Conservation (phyloP, 2,888 invertebrate species). For the Masnerella sp. region DNA sequence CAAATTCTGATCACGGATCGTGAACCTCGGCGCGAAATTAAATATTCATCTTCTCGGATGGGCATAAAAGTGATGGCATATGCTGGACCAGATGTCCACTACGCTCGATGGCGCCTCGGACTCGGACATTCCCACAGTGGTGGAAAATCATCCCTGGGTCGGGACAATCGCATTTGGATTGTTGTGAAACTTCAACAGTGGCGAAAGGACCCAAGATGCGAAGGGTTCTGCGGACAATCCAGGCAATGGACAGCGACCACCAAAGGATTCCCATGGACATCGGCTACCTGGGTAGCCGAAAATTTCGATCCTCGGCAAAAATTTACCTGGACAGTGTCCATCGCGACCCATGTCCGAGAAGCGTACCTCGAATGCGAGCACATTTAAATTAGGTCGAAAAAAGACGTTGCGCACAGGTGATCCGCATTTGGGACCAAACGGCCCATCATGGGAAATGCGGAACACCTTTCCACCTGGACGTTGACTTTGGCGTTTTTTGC, state of each 20-base stretch:
- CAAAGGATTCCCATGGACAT: slow-evolving; percentile 70
- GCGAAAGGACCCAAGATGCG: slow-evolving; percentile 37
- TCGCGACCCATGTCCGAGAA: slow-evolving; percentile 48
- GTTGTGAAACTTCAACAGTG: slow-evolving; percentile 25
- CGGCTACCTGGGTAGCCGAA: slow-evolving; percentile 65
- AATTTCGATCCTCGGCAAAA: slow-evolving; percentile 37
- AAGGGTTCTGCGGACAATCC: slow-evolving; percentile 61
- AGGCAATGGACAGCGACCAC: slow-evolving; percentile 67
- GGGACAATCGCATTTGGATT: slow-evolving; percentile 22
- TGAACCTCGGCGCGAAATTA: slow-evolving; percentile 2
- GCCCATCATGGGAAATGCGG: slow-evolving; percentile 47
- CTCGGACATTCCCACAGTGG: slow-evolving; percentile 46
- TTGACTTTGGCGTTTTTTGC: slow-evolving; percentile 48
- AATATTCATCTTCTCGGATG: slow-evolving; percentile 36
- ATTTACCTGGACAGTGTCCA: slow-evolving; percentile 63
- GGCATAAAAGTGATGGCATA: slow-evolving; percentile 10
- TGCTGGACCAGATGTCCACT: slow-evolving; percentile 51
- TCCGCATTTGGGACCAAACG: slow-evolving; percentile 46
- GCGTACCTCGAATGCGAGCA: slow-evolving; percentile 47
- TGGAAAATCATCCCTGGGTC: slow-evolving; percentile 25
- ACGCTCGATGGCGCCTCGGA: background rate
- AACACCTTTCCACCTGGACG: slow-evolving; percentile 56
- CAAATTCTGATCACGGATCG: slow-evolving; percentile 32
- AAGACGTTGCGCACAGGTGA: slow-evolving; percentile 68
- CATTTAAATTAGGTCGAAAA: slow-evolving; percentile 76